These are phyloP conservation scores for Piprites chloris DNA, from an alignment of 2,113 vertebrate species.

Conservation along the genomic window DNA sequence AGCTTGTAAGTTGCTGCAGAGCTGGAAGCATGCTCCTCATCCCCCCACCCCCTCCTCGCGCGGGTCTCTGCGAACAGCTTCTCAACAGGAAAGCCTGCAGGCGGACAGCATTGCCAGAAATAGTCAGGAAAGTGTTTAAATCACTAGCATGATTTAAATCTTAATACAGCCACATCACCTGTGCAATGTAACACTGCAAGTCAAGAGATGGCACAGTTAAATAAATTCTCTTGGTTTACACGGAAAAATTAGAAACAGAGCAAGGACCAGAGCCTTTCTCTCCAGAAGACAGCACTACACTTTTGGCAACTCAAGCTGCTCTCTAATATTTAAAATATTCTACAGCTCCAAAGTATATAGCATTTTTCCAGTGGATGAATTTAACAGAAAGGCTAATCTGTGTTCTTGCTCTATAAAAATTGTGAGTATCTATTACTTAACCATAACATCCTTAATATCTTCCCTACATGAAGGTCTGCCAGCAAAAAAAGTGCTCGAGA, in stretches of 20 bases:
- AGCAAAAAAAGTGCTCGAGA: neutral
- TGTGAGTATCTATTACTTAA: neutral
- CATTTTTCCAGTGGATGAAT: neutral
- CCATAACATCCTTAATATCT: neutral
- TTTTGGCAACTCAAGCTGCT: neutral
- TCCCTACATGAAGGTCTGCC: neutral
- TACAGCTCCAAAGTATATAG: neutral
- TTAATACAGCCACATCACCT: neutral
- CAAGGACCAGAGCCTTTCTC: neutral
- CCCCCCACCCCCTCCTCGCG: neutral
- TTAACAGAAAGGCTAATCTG: constrained; percentile 15
- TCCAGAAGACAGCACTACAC: neutral
- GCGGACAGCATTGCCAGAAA: neutral
- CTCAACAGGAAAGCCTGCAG: neutral
- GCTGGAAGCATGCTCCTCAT: neutral
- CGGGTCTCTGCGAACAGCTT: neutral
- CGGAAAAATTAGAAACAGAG: neutral
- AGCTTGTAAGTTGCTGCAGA: neutral
- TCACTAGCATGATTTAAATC: neutral
- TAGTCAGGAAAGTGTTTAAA: neutral
- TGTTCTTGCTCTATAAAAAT: neutral
- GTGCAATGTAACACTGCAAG: neutral
- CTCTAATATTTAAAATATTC: neutral
- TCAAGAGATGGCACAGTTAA: neutral
- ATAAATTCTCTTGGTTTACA: neutral